Conservation (phyloP, 2,888 invertebrate species). For the Cryptocheilus praepositus region DNA sequence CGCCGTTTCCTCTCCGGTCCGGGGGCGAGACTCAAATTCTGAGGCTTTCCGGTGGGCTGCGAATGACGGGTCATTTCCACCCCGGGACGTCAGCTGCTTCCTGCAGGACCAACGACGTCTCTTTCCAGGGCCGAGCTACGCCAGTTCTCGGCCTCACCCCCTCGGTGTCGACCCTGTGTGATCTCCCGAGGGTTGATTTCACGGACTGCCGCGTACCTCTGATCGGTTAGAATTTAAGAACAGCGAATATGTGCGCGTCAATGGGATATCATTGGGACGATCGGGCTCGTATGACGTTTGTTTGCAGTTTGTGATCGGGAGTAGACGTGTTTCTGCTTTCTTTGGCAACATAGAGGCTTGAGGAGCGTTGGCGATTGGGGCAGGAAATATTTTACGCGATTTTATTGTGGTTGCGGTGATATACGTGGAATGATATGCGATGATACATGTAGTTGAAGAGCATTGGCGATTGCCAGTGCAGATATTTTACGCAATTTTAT, state of each 20-base stretch:
- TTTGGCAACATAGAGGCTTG: too few species aligned
- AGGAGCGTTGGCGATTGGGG: too few species aligned
- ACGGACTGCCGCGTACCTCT: slow-evolving; percentile 46
- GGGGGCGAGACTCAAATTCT: slow-evolving; percentile 21
- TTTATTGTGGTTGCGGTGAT: too few species aligned
- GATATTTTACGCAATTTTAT: too few species aligned
- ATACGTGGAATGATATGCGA: too few species aligned
- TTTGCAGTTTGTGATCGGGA: too few species aligned
- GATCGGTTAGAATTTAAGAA: slow-evolving; percentile 51
- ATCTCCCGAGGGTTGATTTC: slow-evolving; percentile 47
- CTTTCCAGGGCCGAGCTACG: slow-evolving; percentile 37
- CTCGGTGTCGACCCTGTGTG: slow-evolving; percentile 14
- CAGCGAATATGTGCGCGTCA: background rate
- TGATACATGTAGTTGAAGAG: too few species aligned
- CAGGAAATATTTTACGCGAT: too few species aligned
- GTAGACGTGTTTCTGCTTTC: too few species aligned
- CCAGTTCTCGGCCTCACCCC: slow-evolving; percentile 32
- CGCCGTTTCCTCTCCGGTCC: background rate
- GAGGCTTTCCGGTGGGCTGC: slow-evolving; percentile 50
- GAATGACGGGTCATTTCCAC: slow-evolving; percentile 65
- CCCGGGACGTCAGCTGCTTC: slow-evolving; percentile 54
- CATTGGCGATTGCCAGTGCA: too few species aligned
- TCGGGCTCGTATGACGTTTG: too few species aligned
- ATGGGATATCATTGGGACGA: too few species aligned
- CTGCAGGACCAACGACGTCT: slow-evolving; percentile 45